Evolutionary conservation across 2,797 vertebrate species (phyloP).

Genomic region (Salmo trutta): DNA sequence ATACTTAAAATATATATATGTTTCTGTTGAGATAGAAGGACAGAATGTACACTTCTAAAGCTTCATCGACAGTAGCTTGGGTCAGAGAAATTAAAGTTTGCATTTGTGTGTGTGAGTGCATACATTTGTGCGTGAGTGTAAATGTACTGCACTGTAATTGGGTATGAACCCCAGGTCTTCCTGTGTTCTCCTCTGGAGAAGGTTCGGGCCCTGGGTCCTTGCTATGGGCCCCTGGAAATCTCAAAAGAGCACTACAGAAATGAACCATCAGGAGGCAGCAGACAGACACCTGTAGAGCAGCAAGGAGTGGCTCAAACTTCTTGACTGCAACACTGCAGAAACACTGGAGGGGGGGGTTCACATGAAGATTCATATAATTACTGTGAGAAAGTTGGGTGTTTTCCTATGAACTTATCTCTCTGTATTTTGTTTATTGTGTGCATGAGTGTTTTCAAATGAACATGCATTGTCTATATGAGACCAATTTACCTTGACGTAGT

Average conservation of each 20-base stretch:
- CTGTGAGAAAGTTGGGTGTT: background rate
- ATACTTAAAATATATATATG: background rate
- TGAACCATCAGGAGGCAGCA: slow-evolving; percentile 8
- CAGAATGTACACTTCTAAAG: background rate
- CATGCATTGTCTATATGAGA: background rate
- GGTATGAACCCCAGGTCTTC: background rate
- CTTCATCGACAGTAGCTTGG: background rate
- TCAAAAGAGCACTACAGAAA: slow-evolving; percentile 7
- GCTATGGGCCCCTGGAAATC: background rate
- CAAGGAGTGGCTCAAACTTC: background rate
- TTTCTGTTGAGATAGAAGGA: background rate
- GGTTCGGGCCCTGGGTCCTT: background rate
- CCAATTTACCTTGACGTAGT: slow-evolving; percentile 32
- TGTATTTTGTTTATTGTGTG: background rate
- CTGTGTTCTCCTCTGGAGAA: slow-evolving; percentile 13
- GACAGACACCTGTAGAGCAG: background rate
- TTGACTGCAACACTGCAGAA: background rate
- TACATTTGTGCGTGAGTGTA: background rate
- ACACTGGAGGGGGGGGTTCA: background rate
- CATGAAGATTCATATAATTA: background rate
- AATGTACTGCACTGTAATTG: slow-evolving; percentile 14
- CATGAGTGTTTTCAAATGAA: background rate
- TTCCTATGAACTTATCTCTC: background rate
- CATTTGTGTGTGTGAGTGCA: no score
- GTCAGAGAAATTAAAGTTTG: background rate